These are phyloP conservation scores for Goniozus legneri DNA, from an alignment of 1,140 invertebrate species.

Conservation along the genomic window DNA sequence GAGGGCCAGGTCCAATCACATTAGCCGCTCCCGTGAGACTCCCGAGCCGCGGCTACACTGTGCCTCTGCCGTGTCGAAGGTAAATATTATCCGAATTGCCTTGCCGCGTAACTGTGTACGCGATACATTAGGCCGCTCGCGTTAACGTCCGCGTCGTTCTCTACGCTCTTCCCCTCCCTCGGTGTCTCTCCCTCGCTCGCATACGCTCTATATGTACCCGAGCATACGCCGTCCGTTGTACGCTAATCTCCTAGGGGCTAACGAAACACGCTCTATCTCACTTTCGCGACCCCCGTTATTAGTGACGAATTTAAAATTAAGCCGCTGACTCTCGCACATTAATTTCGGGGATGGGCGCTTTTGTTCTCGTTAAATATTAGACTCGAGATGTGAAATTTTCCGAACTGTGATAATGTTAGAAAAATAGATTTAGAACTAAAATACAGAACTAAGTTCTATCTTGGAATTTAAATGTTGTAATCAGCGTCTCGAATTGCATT, in stretches of 20 bases:
- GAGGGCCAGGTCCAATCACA: conserved; percentile 20
- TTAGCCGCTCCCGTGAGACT: conserved; percentile 23
- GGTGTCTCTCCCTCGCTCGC: too few relatives aligned
- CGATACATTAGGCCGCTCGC: conserved; percentile 22
- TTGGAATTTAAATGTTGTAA: too few relatives aligned
- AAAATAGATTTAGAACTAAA: too few relatives aligned
- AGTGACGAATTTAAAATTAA: conserved; percentile 33
- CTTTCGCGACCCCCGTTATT: conserved; percentile 25
- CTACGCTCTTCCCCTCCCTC: conserved; percentile 7
- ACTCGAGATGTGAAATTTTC: too few relatives aligned
- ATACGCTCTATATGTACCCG: too few relatives aligned
- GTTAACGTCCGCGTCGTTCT: too few relatives aligned
- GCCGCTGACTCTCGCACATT: conserved; percentile 10
- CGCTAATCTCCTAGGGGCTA: conserved; percentile 28
- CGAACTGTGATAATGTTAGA: too few relatives aligned
- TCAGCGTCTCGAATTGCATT: too few relatives aligned
- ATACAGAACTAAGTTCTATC: too few relatives aligned
- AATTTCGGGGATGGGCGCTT: too few relatives aligned
- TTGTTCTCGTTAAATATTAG: background rate
- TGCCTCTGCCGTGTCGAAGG: conserved; percentile 19
- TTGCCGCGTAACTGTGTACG: conserved; percentile 17
- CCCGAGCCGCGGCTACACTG: conserved; percentile 12
- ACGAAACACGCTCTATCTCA: conserved; percentile 30
- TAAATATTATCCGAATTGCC: conserved; percentile 34
- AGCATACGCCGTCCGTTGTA: too few relatives aligned